Conservation (phyloP, 2,888 invertebrate species). For the Elmis aenea region DNA sequence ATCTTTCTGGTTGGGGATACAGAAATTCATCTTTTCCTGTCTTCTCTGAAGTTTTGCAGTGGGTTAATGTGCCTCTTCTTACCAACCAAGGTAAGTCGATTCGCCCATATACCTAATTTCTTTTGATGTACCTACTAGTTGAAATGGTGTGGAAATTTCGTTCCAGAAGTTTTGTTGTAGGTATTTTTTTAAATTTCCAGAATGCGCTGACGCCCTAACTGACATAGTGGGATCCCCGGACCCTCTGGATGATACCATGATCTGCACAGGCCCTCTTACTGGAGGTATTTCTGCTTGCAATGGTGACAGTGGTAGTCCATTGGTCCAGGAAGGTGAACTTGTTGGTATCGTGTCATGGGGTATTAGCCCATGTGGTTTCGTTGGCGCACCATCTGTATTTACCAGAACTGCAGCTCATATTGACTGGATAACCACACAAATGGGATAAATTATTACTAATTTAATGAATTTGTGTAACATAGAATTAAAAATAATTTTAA, state of each 20-base stretch:
- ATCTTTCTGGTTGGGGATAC: conserved; percentile 52
- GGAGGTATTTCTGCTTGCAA: conserved; percentile 52
- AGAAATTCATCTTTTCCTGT: too few relatives aligned
- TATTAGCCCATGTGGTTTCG: conserved; percentile 48
- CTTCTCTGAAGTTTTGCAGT: too few relatives aligned
- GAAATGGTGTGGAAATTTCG: too few relatives aligned
- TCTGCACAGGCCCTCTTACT: conserved; percentile 51
- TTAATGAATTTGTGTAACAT: too few relatives aligned
- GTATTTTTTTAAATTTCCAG: too few relatives aligned
- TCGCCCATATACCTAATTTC: too few relatives aligned
- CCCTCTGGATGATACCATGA: conserved; percentile 47
- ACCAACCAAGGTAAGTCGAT: too few relatives aligned
- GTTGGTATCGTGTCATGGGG: conserved; percentile 54
- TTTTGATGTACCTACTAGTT: too few relatives aligned
- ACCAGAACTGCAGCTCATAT: conserved; percentile 50
- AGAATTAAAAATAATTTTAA: too few relatives aligned
- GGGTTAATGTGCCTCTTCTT: too few relatives aligned
- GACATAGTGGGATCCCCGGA: conserved; percentile 39
- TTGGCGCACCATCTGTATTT: conserved; percentile 51
- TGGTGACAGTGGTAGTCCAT: conserved; percentile 54
- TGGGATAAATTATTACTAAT: too few relatives aligned
- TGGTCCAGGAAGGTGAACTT: conserved; percentile 35
- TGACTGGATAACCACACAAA: conserved; percentile 43
- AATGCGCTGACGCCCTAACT: conserved; percentile 45
- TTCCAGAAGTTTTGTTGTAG: too few relatives aligned